phyloP scores from a whole-genome alignment of 2,113 vertebrate genomes.

The Picathartes gymnocephalus region DNA sequence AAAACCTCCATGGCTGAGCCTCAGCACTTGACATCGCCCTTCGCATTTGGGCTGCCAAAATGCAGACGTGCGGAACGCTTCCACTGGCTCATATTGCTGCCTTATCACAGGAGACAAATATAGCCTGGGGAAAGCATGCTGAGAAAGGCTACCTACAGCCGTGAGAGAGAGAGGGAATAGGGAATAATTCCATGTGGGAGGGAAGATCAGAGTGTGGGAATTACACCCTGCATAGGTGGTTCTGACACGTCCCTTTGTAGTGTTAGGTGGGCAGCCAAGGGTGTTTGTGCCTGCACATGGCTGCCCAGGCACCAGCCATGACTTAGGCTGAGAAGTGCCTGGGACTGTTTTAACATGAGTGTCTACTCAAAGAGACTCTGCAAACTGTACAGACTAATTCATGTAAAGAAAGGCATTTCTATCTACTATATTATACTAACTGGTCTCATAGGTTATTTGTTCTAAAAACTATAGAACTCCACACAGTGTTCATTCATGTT shows the following conservation, averaged over 20 bases:
- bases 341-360: too few species aligned
- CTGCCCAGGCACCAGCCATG: background rate
- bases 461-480: background rate
- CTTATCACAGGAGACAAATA: constrained; percentile 23
- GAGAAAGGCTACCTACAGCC: background rate
- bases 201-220: background rate
- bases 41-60: background rate
- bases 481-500: background rate
- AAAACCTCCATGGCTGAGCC: background rate
- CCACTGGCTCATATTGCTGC: background rate
- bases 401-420: background rate
- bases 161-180: background rate
- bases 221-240: background rate
- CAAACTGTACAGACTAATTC: background rate
- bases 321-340: background rate
- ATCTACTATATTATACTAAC: background rate
- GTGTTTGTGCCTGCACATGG: rapidly evolving
- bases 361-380: background rate
- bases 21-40: background rate
- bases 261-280: background rate
- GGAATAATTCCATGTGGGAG: background rate
- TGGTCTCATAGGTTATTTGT: background rate
- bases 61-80: background rate
- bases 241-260: background rate
- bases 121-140: background rate